Evolutionary conservation across 2,113 vertebrate genomes (phyloP).

Genomic region (Aspiorhynchus laticeps): DNA sequence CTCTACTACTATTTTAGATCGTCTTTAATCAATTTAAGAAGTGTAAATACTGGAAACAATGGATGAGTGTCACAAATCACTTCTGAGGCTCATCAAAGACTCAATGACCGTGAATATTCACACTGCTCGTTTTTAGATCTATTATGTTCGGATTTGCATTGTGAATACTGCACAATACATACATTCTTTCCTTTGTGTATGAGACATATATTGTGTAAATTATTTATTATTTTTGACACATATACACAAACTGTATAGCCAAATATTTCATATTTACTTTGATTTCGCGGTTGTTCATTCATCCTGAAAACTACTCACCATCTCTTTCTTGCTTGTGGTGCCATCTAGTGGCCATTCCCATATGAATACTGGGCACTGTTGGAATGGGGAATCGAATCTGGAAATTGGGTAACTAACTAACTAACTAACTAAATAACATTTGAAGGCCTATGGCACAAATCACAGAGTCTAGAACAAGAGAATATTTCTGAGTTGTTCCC

Average conservation of each 20-base stretch:
- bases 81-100: not conserved
- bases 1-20: not conserved
- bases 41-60: not conserved
- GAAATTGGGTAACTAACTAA: too few relatives aligned
- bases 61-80: not conserved
- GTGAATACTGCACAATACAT: not conserved
- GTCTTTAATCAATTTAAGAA: not conserved
- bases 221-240: not conserved
- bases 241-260: too few relatives aligned
- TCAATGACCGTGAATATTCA: not conserved
- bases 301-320: not conserved
- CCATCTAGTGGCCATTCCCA: not conserved
- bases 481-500: not conserved
- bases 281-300: not conserved
- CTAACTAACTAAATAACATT: not conserved
- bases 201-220: not conserved
- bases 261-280: not conserved
- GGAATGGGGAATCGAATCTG: not conserved
- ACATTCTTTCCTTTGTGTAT: not conserved
- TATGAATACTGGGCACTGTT: not conserved
- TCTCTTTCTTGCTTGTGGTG: not conserved
- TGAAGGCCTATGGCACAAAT: not conserved
- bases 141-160: not conserved
- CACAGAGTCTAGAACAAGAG: not conserved
- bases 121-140: not conserved